Conservation (phyloP, 2,113 vertebrate genomes). For the Nannospalax galili region DNA sequence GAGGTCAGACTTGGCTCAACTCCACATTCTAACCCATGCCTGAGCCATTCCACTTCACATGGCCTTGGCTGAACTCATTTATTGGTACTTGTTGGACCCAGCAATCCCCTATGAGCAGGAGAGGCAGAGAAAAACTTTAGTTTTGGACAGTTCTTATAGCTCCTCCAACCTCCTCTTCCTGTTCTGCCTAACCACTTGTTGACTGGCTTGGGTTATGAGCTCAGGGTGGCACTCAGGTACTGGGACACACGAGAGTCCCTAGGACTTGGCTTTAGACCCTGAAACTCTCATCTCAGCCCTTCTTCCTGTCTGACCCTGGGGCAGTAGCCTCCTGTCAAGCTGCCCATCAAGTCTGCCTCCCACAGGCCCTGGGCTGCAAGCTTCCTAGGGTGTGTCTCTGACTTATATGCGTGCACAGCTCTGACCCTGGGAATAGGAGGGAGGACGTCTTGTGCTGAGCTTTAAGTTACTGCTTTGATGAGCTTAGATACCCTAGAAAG, state of each 20-base stretch:
- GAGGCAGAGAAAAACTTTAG: not conserved
- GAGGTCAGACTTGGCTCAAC: conserved; percentile 52
- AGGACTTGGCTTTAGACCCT: not conserved
- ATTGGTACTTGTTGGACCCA: not conserved
- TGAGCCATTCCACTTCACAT: not conserved
- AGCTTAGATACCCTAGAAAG: not conserved
- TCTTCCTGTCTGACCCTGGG: not conserved
- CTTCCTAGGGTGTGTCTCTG: not conserved
- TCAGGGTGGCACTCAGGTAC: not conserved
- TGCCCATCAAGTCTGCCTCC: not conserved
- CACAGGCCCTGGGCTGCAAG: not conserved
- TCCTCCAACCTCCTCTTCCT: not conserved
- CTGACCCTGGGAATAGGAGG: not conserved
- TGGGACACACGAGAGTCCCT: not conserved
- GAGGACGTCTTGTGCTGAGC: not conserved
- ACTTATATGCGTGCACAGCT: not conserved
- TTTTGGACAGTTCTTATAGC: not conserved
- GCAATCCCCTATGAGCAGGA: not conserved
- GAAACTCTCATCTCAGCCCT: not conserved
- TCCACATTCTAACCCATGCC: not conserved
- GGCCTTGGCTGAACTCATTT: not conserved
- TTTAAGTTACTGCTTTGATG: not conserved
- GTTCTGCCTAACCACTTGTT: not conserved
- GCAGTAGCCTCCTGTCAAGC: not conserved
- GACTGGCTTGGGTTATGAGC: not conserved